A percentile compares a stretch with the other conserved stretches of the same genome.
phyloP scores from a whole-genome alignment of 2,888 invertebrate genomes.

The Lasioglossum villosulum region DNA sequence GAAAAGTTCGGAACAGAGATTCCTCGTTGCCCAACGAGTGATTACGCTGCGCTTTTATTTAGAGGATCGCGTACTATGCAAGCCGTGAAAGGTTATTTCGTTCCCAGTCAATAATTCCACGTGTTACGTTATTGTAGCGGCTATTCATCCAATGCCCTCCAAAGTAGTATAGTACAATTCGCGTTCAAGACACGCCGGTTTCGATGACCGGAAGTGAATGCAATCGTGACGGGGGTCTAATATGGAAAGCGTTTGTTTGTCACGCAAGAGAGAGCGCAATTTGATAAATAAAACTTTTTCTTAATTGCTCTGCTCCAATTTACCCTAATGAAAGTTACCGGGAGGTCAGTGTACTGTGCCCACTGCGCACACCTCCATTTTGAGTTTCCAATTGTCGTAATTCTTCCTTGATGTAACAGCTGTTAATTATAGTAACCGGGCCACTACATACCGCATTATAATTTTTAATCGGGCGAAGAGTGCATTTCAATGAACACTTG shows the following conservation, averaged over 20 bases:
- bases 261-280: constrained; percentile 40
- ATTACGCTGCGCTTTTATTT: not conserved
- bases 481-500: not conserved
- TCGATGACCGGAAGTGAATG: constrained; percentile 59
- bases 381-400: not conserved
- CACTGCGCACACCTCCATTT: not conserved
- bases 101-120: not conserved
- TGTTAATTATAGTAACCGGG: not conserved
- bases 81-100: not conserved
- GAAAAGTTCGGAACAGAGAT: not conserved
- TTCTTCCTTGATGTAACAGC: not conserved
- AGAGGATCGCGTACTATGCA: not conserved
- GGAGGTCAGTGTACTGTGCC: not conserved
- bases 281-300: constrained; percentile 38
- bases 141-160: not conserved
- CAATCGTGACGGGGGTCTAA: constrained; percentile 40
- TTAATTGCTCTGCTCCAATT: constrained; percentile 20
- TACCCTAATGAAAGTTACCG: constrained; percentile 32
- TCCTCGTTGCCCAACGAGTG: not conserved
- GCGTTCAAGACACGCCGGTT: constrained; percentile 18
- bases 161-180: constrained; percentile 8
- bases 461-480: constrained; percentile 18
- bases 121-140: not conserved
- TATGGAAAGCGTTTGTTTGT: constrained; percentile 42
- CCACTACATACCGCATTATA: not conserved